Evolutionary conservation across 2,113 vertebrate genomes (phyloP).

Genomic region (Peromyscus californicus): DNA sequence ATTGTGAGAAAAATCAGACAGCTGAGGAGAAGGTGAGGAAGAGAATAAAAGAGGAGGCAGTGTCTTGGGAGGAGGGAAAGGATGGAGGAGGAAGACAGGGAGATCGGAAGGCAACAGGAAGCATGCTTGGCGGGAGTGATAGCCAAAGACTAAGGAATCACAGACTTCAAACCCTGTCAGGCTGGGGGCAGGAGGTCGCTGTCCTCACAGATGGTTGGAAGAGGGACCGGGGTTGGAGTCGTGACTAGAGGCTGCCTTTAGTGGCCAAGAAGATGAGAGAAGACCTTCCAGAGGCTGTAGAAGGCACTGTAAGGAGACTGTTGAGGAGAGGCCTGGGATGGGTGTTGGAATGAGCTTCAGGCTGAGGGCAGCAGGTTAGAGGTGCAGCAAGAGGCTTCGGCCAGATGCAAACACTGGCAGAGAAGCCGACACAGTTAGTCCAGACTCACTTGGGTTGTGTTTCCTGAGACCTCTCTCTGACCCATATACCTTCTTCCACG

Average conservation of each 20-base stretch:
- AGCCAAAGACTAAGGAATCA: neutral
- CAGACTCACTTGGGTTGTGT: neutral
- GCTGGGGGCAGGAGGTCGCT: neutral
- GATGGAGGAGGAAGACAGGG: neutral
- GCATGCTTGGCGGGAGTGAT: neutral
- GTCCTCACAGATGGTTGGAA: no score
- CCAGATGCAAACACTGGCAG: neutral
- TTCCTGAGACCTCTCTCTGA: conserved; percentile 21
- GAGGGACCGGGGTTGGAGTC: neutral
- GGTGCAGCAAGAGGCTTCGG: neutral
- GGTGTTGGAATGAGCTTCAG: neutral
- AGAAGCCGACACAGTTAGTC: neutral
- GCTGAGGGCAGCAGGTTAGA: neutral
- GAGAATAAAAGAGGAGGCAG: neutral
- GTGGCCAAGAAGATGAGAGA: neutral
- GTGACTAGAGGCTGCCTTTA: neutral
- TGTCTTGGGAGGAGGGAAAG: neutral
- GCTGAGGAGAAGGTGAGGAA: no score
- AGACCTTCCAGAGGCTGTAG: neutral
- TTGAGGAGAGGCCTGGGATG: neutral
- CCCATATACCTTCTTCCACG: neutral
- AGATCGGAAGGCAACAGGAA: neutral
- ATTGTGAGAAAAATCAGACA: neutral
- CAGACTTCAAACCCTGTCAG: neutral
- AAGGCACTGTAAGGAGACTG: no score